Conservation (phyloP, 2,888 invertebrate species). For the Chloroclysta siterata region DNA sequence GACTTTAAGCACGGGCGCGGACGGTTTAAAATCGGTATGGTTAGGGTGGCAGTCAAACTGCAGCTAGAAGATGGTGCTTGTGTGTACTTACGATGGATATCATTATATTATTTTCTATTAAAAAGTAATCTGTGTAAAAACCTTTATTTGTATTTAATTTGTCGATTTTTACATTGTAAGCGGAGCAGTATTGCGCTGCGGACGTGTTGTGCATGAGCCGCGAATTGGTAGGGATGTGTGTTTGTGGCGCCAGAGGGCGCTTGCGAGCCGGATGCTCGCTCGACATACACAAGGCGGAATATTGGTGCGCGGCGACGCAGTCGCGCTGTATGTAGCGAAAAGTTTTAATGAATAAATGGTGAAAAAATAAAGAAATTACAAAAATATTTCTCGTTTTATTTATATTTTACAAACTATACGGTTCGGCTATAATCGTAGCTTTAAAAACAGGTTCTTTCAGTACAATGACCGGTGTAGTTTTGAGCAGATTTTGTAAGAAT, state of each 20-base stretch:
- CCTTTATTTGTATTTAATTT: slow-evolving; percentile 64
- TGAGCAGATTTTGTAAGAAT: no score
- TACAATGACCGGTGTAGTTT: no score
- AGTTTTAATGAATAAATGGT: slow-evolving; percentile 84
- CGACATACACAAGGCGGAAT: slow-evolving; percentile 82
- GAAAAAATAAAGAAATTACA: slow-evolving; percentile 84
- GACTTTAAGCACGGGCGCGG: slow-evolving; percentile 49
- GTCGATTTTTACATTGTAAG: slow-evolving; percentile 36
- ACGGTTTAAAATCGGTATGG: slow-evolving; percentile 55
- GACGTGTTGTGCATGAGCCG: slow-evolving; percentile 51
- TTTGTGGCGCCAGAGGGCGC: slow-evolving; percentile 23
- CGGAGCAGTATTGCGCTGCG: slow-evolving; percentile 35
- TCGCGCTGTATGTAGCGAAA: slow-evolving; percentile 82
- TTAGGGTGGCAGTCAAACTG: slow-evolving; percentile 74
- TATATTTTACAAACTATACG: neutral
- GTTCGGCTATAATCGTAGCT: neutral
- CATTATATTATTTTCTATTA: slow-evolving; percentile 68
- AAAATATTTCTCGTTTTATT: slow-evolving; percentile 53
- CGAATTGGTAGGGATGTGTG: slow-evolving; percentile 37
- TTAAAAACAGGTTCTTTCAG: no score
- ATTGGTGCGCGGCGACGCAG: slow-evolving; percentile 76
- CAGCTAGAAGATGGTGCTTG: slow-evolving; percentile 77
- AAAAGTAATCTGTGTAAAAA: slow-evolving; percentile 51
- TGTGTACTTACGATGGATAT: slow-evolving; percentile 81
- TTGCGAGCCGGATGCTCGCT: slow-evolving; percentile 48